A percentile compares a stretch with the other conserved stretches of the same genome.
phyloP scores from a whole-genome alignment of 2,797 vertebrate species.

The Megalops cyprinoides region DNA sequence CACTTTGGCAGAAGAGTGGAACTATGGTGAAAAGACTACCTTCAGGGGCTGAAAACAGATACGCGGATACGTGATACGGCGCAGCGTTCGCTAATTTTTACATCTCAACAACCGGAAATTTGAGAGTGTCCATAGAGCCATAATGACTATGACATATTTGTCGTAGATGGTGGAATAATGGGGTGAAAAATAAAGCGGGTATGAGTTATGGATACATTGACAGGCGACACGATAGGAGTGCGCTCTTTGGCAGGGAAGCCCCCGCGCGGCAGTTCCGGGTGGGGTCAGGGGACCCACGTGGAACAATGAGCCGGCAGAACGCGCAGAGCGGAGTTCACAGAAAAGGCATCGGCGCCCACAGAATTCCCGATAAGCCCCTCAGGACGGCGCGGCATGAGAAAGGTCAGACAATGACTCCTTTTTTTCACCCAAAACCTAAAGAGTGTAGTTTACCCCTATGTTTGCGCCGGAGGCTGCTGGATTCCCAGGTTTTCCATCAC shows the following conservation, averaged over 20 bases:
- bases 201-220: slow-evolving; percentile 59
- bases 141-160: slow-evolving; percentile 55
- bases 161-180: slow-evolving; percentile 59
- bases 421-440: slow-evolving; percentile 2
- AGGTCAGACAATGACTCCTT: slow-evolving; percentile 32
- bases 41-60: slow-evolving; percentile 49
- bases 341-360: slow-evolving; percentile 44
- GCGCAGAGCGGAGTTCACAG: slow-evolving; percentile 54
- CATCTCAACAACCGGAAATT: slow-evolving; percentile 70
- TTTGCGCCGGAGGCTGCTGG: too few relatives aligned
- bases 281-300: slow-evolving; percentile 52
- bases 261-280: slow-evolving; percentile 42
- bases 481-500: too few relatives aligned
- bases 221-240: slow-evolving; percentile 54
- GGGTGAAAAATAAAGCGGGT: slow-evolving; percentile 43
- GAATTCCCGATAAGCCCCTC: slow-evolving; percentile 52
- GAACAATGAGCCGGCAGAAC: slow-evolving; percentile 44
- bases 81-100: slow-evolving; percentile 67
- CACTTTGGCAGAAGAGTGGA: slow-evolving; percentile 26
- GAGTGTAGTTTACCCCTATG: slow-evolving; percentile 4
- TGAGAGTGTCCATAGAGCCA: slow-evolving; percentile 59
- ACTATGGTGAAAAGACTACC: slow-evolving; percentile 40
- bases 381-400: slow-evolving; percentile 57
- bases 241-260: slow-evolving; percentile 45
- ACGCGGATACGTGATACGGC: slow-evolving; percentile 59